A percentile compares a stretch with the other conserved stretches of the same genome.
phyloP scores from a whole-genome alignment of 1,140 invertebrate species.

The Leguminivora glycinivorella region DNA sequence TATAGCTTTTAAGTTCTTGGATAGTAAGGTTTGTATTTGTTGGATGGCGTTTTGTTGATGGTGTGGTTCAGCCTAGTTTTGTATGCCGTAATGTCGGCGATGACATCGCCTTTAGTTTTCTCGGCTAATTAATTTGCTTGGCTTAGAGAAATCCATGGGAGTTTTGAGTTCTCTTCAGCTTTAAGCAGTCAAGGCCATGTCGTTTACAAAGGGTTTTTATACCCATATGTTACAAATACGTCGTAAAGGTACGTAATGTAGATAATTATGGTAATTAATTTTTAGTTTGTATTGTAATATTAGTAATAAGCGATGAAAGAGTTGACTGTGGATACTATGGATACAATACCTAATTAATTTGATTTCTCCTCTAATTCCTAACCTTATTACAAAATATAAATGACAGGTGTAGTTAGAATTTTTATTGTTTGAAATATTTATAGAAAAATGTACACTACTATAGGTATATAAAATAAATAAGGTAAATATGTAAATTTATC shows the following conservation, averaged over 20 bases:
- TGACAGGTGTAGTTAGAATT: too few relatives aligned
- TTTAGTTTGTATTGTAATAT: neutral
- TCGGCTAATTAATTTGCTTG: slow-evolving; percentile 33
- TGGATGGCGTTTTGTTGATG: neutral
- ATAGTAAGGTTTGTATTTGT: neutral
- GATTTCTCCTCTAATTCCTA: too few relatives aligned
- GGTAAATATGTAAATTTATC: too few relatives aligned
- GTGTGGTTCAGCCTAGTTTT: neutral
- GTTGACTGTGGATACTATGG: too few relatives aligned
- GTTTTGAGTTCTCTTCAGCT: slow-evolving; percentile 16
- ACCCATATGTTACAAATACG: neutral
- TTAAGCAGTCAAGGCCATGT: slow-evolving; percentile 9
- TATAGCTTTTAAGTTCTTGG: too few relatives aligned
- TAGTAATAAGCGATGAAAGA: too few relatives aligned
- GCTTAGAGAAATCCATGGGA: slow-evolving; percentile 35
- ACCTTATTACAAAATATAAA: too few relatives aligned
- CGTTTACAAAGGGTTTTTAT: neutral
- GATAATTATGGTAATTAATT: neutral
- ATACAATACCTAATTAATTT: too few relatives aligned
- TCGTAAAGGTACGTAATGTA: neutral
- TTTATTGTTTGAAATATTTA: too few relatives aligned
- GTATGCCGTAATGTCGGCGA: slow-evolving; percentile 23
- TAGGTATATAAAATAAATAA: too few relatives aligned
- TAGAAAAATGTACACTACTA: too few relatives aligned
- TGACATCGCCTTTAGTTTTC: slow-evolving; percentile 31